Evolutionary conservation across 2,797 vertebrate species (phyloP).

Genomic region (Melanotaenia nigrans): DNA sequence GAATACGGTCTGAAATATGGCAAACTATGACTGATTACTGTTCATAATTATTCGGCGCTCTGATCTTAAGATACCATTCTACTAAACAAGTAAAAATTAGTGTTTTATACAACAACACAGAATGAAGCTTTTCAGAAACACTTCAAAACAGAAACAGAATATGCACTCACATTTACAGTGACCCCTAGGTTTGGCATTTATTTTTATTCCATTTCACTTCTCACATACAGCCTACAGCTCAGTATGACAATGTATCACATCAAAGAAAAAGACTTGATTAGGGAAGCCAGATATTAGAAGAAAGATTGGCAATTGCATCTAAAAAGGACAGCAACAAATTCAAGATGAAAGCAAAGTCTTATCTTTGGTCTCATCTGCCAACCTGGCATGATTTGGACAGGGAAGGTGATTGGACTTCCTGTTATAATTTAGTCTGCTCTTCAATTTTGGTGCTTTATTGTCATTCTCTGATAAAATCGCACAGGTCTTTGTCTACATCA

Average conservation of each 20-base stretch:
- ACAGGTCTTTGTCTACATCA: conserved; percentile 17
- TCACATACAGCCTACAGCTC: conserved; percentile 38
- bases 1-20: conserved; percentile 5
- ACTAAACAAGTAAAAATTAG: conserved; percentile 12
- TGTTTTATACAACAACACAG: conserved; percentile 9
- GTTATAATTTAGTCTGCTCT: conserved; percentile 57
- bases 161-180: conserved; percentile 4
- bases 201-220: conserved; percentile 54
- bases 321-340: conserved; percentile 67
- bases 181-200: conserved; percentile 38
- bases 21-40: background rate
- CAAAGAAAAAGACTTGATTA: conserved; percentile 57
- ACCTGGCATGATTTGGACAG: conserved; percentile 49
- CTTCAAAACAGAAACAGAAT: background rate
- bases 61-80: background rate
- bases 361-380: conserved; percentile 66
- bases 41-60: background rate
- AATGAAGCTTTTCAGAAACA: conserved; percentile 20
- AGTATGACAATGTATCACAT: conserved; percentile 62
- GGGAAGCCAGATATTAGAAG: conserved; percentile 52
- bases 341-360: conserved; percentile 65
- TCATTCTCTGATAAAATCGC: conserved; percentile 41
- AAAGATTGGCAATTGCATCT: conserved; percentile 60
- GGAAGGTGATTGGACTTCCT: conserved; percentile 55
- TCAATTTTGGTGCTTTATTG: conserved; percentile 41